Evolutionary conservation across 2,888 invertebrate genomes (phyloP), one percentile per base, ranked within the genome.

Genomic region (Lasioglossum villosulum): DNA sequence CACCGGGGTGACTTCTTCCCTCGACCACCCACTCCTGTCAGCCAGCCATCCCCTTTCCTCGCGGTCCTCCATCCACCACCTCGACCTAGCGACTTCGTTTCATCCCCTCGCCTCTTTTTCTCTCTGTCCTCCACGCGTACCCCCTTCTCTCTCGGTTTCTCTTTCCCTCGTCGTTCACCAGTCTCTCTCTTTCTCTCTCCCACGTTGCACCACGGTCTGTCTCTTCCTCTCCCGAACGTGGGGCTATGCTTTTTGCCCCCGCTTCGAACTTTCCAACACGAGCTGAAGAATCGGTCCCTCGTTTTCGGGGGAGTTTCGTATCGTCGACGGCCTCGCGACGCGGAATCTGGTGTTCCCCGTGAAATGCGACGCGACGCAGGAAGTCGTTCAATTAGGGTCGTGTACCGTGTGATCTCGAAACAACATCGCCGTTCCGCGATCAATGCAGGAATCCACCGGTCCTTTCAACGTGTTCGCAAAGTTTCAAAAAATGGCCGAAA

Each of bases 371-470:
- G 86, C 86, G 66, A 66, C 86, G 81, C 76, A 78, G 78, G 86
- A 89, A 89, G 86, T 90, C 87, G 86, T 90, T 87, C 90, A 89
- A 90, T 90, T 90, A 90, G 87, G 88, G 76, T 84, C 89, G 82
- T 89, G 86, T 88, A 84, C 83, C 88, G 84, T 84, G 88, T 84
- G 84, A 86, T 89, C 82, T 86, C 89, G 84, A 89, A 89, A 88
- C 88, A 86, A 89, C 63, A 72, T 81, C 56, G 80, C 75, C 63
- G 74, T 77, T 83, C 81, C 74, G 73, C 80, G 86, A 87, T 87
- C 84, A 86, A 81, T 66, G 34, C 19, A 34, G 34, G 66, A 59
- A 66, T 30, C 30, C 66, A 4, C 66, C 16, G 74, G 73, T 76
- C 45, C 66, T 82, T 82, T 72, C 82, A 84, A 81, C 78, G 48